A percentile compares a stretch with the other conserved stretches of the same genome.
These are phyloP conservation scores for Pyrocoelia pectoralis DNA, from an alignment of 2,888 invertebrate genomes.

Conservation along the genomic window DNA sequence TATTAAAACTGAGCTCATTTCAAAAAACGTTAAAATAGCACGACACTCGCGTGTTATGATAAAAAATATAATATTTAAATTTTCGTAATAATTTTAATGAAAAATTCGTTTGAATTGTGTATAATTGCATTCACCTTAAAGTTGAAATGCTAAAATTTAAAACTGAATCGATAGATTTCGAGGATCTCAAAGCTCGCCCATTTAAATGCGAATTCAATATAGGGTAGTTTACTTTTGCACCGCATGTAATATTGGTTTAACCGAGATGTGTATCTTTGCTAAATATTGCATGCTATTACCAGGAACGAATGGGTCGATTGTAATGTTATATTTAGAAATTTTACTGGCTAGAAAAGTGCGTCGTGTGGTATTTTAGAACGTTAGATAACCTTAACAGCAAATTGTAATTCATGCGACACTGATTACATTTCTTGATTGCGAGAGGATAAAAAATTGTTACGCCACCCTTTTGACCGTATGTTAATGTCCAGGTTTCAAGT, in stretches of 20 bases:
- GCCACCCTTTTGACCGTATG: too few relatives aligned
- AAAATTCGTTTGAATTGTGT: background rate
- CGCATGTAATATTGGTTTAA: background rate
- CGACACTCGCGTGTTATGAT: background rate
- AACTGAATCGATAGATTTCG: too few relatives aligned
- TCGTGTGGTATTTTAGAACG: background rate
- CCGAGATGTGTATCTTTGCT: background rate
- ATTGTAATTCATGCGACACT: background rate
- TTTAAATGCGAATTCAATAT: background rate
- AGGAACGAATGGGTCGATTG: conserved; percentile 1
- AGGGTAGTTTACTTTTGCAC: background rate
- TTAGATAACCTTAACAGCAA: background rate
- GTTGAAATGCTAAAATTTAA: too few relatives aligned
- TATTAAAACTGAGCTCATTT: background rate
- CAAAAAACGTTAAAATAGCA: background rate
- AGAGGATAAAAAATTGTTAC: too few relatives aligned
- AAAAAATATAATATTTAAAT: conserved; percentile 1
- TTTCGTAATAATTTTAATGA: background rate
- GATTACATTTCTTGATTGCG: background rate
- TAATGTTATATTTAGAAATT: background rate
- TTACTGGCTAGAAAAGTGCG: background rate
- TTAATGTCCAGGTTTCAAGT: too few relatives aligned
- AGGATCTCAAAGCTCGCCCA: too few relatives aligned
- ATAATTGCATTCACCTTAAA: too few relatives aligned
- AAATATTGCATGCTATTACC: conserved; percentile 1